Base-by-base conservation (phyloP, 2,113 vertebrate species). In the Elgaria multicarinata region DNA sequence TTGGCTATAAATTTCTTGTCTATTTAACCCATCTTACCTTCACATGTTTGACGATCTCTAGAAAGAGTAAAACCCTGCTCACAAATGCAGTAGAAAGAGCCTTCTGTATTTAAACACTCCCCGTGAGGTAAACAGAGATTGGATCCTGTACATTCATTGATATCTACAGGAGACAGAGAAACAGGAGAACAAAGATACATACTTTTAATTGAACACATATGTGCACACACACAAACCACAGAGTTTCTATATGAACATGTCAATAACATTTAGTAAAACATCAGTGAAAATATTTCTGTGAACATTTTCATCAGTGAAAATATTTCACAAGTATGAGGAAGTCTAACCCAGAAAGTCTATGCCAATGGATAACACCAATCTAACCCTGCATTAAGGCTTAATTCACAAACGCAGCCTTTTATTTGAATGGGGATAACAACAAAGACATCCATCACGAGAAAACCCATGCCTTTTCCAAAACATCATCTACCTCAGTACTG, bases 31-130 rank as follows among this genome's bases (percentile, higher is more conserved):
- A 44, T 86, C 96, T 97, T 97, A 99, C 99, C 99, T 93, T 99
- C 98, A 87, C 99, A 99, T 0, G 94, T 96, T 4, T 91, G 96
- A 14, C 97, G 95, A 88, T 97, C 95, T 36, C 95, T 33, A 92
- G 97, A 98, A 88, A 97, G 91, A 1, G 97, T 94, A 92, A 99
- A 99, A 58, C 99, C 99, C 24, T 93, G 96, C 55, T 98, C 97
- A 42, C 99, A 99, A 66, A 98, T 88, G 90, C 99, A 99, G 74
- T 97, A 91, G 93, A 98, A 99, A 81, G 98, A 99, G 2, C 98
- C 98, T 0, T 97, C 97, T 0, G 97, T 98, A 96, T 99, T 99
- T 0, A 98, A 94, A 95, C 99, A 99, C n/a, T 97, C 96, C 7
- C 98, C 98, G 0, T 98, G 97, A 28, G 98, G 97, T 20, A 95